Evolutionary conservation across 2,797 vertebrate genomes (phyloP), one percentile per base, ranked within the genome.

Genomic region (Simalia tracyae): DNA sequence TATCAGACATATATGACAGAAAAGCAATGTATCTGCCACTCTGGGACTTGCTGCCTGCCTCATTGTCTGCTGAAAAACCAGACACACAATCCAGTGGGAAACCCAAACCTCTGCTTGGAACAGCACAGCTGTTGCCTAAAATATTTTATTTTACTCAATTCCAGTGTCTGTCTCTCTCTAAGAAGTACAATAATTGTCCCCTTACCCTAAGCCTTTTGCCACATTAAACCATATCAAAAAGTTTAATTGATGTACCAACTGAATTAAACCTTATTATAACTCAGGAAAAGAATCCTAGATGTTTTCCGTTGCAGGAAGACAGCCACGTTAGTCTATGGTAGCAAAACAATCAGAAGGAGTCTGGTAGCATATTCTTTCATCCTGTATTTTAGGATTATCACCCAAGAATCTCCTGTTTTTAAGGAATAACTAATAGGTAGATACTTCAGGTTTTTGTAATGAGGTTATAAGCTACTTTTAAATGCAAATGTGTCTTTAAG

Each of bases 141-240:
- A 87, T 86, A 87, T 50, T 92, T 90, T 64, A n/a, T 11, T 86
- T 89, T 68, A 57, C 85, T 90, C 85, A 61, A 87, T 57, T 92
- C 89, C 57, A 56, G 15, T 90, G 59, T 28, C 0, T 22, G 1
- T 19, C 2, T 61, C 86, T 81, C 68, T 11, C 89, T 54, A 66
- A 63, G 76, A 90, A 91, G n/a, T 4, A 26, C 1, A 91, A 42
- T 36, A 7, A 4, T 42, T 14, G 0, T 54, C 60, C 59, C 46
- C 28, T 63, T 88, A 86, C 4, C 5, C 2, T 36, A 88, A 59
- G 68, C 17, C 87, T 92, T 46, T 19, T 19, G 46, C 90, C 42
- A 91, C n/a, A 59, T 57, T 76, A 63, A 91, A 89, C 1, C 84
- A 5, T 84, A 90, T 59, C 19, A 17, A 61, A 54, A 76, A 91